Conservation (phyloP, 2,888 invertebrate genomes). For the Zeuzera pyrina region DNA sequence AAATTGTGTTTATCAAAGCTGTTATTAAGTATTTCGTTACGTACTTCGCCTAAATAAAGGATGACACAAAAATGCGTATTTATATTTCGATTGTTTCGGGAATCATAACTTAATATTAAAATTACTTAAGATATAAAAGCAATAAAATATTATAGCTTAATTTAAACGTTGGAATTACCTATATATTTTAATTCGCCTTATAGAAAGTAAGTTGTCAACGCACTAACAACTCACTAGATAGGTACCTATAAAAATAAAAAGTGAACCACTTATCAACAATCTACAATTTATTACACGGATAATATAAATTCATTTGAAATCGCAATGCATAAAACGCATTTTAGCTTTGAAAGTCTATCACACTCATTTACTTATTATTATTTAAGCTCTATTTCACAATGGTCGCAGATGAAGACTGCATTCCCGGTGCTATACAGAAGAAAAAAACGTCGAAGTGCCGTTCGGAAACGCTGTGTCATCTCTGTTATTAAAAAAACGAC, state of each 20-base stretch:
- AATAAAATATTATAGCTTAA: too few relatives aligned
- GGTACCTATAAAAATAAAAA: too few relatives aligned
- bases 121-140: too few relatives aligned
- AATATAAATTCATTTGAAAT: conserved; percentile 21
- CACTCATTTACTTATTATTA: conserved; percentile 33
- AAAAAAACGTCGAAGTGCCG: conserved; percentile 1
- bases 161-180: too few relatives aligned
- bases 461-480: conserved; percentile 54
- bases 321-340: conserved; percentile 18
- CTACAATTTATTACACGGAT: conserved; percentile 2
- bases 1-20: conserved; percentile 37
- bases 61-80: conserved; percentile 33
- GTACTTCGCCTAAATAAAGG: conserved; percentile 28
- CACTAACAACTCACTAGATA: too few relatives aligned
- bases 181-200: too few relatives aligned
- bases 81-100: conserved; percentile 21
- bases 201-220: too few relatives aligned
- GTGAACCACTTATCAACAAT: too few relatives aligned
- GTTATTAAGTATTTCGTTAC: conserved; percentile 18
- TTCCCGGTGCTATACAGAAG: conserved; percentile 22
- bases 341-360: conserved; percentile 35
- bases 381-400: conserved; percentile 35
- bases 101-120: too few relatives aligned
- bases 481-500: conserved; percentile 43
- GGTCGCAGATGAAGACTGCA: conserved; percentile 30